These are phyloP conservation scores for Arizona elegans DNA, from an alignment of 2,113 vertebrate genomes.

Conservation along the genomic window DNA sequence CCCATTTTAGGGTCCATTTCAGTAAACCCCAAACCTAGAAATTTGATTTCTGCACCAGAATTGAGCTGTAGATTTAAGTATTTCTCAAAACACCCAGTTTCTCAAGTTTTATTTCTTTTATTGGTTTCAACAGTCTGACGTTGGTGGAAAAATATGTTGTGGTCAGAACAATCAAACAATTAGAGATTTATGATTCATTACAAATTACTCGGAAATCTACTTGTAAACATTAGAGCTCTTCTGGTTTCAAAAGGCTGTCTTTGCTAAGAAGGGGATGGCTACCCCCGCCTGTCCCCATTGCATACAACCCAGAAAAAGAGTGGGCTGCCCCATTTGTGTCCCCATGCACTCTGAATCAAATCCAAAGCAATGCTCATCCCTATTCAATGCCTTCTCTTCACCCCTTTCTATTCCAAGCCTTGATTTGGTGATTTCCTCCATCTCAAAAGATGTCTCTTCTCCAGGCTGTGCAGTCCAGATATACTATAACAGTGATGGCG, in stretches of 20 bases:
- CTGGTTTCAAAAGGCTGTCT: not conserved
- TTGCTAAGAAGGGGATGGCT: not conserved
- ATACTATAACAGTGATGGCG: not conserved
- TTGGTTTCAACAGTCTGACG: not conserved
- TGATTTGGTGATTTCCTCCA: not conserved
- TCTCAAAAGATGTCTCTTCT: not conserved
- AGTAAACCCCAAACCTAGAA: not conserved
- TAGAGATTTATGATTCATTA: not conserved
- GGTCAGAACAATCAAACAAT: not conserved
- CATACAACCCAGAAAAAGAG: not conserved
- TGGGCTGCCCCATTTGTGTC: not conserved
- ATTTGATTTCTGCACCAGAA: not conserved
- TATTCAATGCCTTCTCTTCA: not conserved
- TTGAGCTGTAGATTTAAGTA: not conserved
- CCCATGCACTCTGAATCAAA: not conserved
- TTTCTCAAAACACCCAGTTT: not conserved
- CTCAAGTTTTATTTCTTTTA: not conserved
- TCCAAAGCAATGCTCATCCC: not conserved
- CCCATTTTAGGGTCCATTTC: not conserved
- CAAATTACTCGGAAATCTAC: not conserved
- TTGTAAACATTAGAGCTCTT: not conserved
- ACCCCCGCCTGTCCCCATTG: not conserved
- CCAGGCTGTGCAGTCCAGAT: not conserved
- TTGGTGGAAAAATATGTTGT: not conserved
- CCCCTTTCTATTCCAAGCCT: not conserved